Conservation (phyloP, 1,140 invertebrate genomes). For the Macrocentrus cingulum region DNA sequence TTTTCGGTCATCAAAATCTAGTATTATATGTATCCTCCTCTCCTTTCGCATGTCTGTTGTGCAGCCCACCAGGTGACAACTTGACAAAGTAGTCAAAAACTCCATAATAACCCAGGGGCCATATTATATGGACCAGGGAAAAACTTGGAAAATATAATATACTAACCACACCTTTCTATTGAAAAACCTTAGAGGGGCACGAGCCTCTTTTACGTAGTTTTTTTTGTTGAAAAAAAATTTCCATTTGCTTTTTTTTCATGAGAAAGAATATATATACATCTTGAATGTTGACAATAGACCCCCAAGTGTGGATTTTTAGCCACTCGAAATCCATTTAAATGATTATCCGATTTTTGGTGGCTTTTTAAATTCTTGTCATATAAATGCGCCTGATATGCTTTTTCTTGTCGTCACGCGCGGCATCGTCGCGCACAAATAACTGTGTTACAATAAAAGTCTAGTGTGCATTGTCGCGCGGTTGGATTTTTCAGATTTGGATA, state of each 20-base stretch:
- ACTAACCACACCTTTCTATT: slow-evolving; percentile 1
- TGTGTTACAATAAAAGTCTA: slow-evolving; percentile 1
- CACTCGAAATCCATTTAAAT: slow-evolving; percentile 52
- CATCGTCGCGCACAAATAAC: slow-evolving; percentile 1
- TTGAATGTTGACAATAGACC: slow-evolving; percentile 26
- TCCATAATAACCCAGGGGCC: neutral
- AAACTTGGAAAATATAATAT: slow-evolving; percentile 1
- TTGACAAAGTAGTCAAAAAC: slow-evolving; percentile 27
- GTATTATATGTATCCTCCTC: neutral
- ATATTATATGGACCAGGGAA: neutral
- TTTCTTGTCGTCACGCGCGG: slow-evolving; percentile 14
- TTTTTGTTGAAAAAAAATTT: slow-evolving; percentile 36
- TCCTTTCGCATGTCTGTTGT: neutral
- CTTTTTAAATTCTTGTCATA: slow-evolving; percentile 28
- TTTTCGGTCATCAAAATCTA: neutral
- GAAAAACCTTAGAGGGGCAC: slow-evolving; percentile 35
- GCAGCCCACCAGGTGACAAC: slow-evolving; percentile 23
- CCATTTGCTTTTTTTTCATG: slow-evolving; percentile 1
- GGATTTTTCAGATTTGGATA: neutral
- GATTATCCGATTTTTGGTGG: slow-evolving; percentile 45
- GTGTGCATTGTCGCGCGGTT: neutral
- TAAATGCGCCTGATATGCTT: slow-evolving; percentile 14
- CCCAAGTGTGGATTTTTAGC: slow-evolving; percentile 23
- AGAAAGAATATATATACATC: slow-evolving; percentile 13
- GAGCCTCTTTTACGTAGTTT: slow-evolving; percentile 48